Evolutionary conservation across 2,888 invertebrate genomes (phyloP).

Genomic region (Tenthredo amoena): DNA sequence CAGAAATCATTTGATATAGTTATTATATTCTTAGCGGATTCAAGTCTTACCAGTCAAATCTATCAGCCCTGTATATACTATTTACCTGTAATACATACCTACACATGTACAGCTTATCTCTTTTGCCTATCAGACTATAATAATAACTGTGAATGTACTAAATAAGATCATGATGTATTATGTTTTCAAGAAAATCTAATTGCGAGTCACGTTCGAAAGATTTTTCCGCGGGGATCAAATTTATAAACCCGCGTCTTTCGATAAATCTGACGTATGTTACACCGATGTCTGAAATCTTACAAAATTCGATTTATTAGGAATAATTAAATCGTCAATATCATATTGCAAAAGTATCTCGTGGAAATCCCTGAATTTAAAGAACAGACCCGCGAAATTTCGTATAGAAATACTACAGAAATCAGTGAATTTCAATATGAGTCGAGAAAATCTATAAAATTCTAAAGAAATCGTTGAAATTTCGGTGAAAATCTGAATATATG

Average conservation of each 20-base stretch:
- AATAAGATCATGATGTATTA: neutral
- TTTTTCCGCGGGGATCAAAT: neutral
- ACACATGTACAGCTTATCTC: neutral
- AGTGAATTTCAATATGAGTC: no score
- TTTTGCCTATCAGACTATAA: neutral
- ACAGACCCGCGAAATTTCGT: no score
- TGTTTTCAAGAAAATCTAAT: neutral
- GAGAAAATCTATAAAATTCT: neutral
- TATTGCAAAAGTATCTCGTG: no score
- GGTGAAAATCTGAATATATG: neutral
- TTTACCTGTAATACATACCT: neutral
- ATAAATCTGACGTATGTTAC: neutral
- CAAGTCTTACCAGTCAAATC: neutral
- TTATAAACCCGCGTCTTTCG: neutral
- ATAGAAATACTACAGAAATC: no score
- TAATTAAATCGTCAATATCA: no score
- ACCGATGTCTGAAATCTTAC: no score
- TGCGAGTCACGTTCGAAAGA: neutral
- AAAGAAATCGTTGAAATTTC: neutral
- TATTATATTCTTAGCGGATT: neutral
- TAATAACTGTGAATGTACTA: neutral
- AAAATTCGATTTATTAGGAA: no score
- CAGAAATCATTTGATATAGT: no score
- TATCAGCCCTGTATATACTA: neutral
- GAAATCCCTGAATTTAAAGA: no score